Evolutionary conservation across 2,888 invertebrate species (phyloP), one percentile per base, ranked within the genome.

Genomic region (Bedellia somnulentella): DNA sequence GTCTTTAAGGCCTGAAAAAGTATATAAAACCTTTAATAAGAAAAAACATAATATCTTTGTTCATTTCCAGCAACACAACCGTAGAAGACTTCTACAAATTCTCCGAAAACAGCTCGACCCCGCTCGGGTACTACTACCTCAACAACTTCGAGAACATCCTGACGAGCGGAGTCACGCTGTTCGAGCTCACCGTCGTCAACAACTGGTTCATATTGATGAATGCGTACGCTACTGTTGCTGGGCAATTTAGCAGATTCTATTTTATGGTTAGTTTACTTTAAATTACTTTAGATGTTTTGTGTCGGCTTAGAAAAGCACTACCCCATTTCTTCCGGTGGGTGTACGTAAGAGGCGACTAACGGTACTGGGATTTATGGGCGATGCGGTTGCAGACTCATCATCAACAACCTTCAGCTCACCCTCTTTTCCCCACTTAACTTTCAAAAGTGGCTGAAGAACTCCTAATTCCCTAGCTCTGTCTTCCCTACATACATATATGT

Each of bases 151-250:
- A 85, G 50, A 86, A 91, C 64, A 68, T 92, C 9, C 67, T 89
- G 35, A 81, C 83, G 5, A 87, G 88, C 47, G 83, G 84, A 27
- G 89, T 93, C 38, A 92, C 93, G 0, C 66, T 93, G 39, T 93
- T 93, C 67, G 92, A 93, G 62, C 67, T 93, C 44, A 93, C 92
- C 1, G 91, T 93, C 8, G 91, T 93, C 33, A 93, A 93, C 60
- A 93, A 93, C 63, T 93, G 93, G 93, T 92, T 93, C 48, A 88
- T 92, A 33, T 80, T 91, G 14, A 93, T 93, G 93, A 89, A 92
- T 53, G 92, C 87, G 2, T 89, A 86, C 51, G 86, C 87, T 1
- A 76, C 80, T 1, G 85, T 85, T 11, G 81, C 83, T 1, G 80
- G 83, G 29, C 79, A 85, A 47, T 87, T 86, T 62, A 86, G 86